These are phyloP conservation scores for Sterrhoptilus dennistouni DNA, from an alignment of 2,113 vertebrate species.

Conservation along the genomic window DNA sequence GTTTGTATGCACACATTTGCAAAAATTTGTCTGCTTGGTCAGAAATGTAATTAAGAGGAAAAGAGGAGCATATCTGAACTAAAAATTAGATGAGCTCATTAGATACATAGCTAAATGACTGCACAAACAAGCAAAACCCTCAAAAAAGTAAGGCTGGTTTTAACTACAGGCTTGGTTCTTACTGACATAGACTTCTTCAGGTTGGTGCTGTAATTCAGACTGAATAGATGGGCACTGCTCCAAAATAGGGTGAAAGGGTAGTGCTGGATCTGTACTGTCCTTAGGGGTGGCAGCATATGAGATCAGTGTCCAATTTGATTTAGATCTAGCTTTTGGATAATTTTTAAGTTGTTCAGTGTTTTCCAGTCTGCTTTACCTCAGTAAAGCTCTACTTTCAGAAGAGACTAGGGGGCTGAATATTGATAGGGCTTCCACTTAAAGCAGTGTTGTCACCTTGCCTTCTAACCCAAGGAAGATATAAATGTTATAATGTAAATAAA, in stretches of 20 bases:
- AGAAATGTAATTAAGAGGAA: neutral
- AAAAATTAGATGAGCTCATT: neutral
- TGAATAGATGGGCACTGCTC: neutral
- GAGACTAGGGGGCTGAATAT: neutral
- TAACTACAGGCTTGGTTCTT: neutral
- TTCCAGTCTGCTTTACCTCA: neutral
- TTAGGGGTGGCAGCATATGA: neutral
- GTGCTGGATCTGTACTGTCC: neutral
- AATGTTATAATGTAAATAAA: neutral
- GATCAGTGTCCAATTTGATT: neutral
- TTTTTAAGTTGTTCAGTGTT: neutral
- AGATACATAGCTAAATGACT: neutral
- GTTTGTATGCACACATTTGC: neutral
- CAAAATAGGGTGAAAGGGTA: neutral
- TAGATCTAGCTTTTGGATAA: neutral
- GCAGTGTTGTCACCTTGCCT: neutral
- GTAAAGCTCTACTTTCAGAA: neutral
- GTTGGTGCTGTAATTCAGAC: neutral
- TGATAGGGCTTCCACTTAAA: neutral
- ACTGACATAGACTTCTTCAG: neutral
- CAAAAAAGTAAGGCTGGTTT: neutral
- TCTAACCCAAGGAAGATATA: neutral
- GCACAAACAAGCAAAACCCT: neutral
- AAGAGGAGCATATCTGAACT: neutral
- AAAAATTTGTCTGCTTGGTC: neutral